phyloP scores from a whole-genome alignment of 2,113 vertebrate species.

The Myrmecobius fasciatus region DNA sequence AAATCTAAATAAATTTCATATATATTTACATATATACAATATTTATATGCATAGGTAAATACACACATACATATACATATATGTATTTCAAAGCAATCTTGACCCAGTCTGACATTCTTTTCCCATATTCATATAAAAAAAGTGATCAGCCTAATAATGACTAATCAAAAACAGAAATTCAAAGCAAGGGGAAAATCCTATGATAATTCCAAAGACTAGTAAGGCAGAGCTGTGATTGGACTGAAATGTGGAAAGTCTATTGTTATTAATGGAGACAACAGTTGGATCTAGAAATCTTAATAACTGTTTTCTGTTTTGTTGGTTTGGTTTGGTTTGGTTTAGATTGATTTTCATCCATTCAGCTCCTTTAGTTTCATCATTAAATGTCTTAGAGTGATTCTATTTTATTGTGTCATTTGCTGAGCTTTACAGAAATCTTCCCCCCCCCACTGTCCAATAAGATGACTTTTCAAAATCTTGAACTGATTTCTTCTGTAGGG shows the following conservation, averaged over 20 bases:
- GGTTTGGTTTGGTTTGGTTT: not conserved
- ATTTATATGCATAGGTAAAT: not conserved
- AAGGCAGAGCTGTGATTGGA: not conserved
- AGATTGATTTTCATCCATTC: not conserved
- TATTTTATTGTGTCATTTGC: not conserved
- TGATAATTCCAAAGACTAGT: not conserved
- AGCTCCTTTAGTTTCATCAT: not conserved
- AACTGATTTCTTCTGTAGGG: not conserved
- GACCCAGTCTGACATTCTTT: not conserved
- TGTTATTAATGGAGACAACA: not conserved
- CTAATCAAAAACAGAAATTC: not conserved
- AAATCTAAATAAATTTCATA: not conserved
- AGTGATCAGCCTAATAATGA: not conserved
- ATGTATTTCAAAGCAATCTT: not conserved
- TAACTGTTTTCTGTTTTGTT: not conserved
- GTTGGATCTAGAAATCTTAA: not conserved
- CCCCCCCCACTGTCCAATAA: not conserved
- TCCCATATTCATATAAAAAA: not conserved
- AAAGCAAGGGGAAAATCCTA: not conserved
- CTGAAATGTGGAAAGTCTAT: not conserved
- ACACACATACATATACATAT: not conserved
- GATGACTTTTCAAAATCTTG: not conserved
- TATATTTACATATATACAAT: not conserved
- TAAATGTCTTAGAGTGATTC: not conserved
- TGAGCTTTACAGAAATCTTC: not conserved